Base-by-base conservation (phyloP, 2,888 invertebrate species). In the Bombylius major region DNA sequence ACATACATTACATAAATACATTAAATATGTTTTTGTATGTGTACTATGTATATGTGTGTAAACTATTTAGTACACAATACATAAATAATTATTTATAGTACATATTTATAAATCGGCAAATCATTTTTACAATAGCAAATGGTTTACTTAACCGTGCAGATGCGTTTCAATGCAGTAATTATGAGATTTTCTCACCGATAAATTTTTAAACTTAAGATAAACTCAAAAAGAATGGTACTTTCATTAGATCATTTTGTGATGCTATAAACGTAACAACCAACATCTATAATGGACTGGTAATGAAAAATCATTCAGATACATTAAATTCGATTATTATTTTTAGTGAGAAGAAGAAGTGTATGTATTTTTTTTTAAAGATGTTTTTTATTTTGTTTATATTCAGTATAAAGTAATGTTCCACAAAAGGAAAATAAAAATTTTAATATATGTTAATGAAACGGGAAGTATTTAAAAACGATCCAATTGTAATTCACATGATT, bases 171-270 rank as follows among this genome's bases (percentile, higher is more conserved):
- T 14, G 48, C 23, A 23, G 53, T 52, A 58, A 54, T 58, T 58
- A 56, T 51, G 47, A 56, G 56, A 58, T 58, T 58, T 58, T 58
- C 58, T 58, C 58, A 58, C 58, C 56, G 58, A 58, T 58, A 58
- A 58, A 58, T 58, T 46, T 50, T 23, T 23, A 23, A 23, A 49
- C 51, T 45, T 51, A 52, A 51, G 54, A 58, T 56, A 58, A 23
- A 58, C 56, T 58, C 54, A 58, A 58, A 58, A 49, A 51, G 51
- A 51, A 56, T 23, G 56, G 46, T 49, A 56, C 58, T 58, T 58
- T 58, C 58, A 56, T 58, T 58, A 56, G 56, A 58, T 51, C 56
- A 58, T 58, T 58, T 58, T 56, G 56, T 58, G 56, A 58, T 51
- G 56, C 56, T 56, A 51, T 58, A 58, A 58, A 58, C 50, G 58